A percentile compares a stretch with the other conserved stretches of the same genome.
Evolutionary conservation across 2,797 vertebrate species (phyloP).

Genomic region (Helicolenus hilgendorfi): DNA sequence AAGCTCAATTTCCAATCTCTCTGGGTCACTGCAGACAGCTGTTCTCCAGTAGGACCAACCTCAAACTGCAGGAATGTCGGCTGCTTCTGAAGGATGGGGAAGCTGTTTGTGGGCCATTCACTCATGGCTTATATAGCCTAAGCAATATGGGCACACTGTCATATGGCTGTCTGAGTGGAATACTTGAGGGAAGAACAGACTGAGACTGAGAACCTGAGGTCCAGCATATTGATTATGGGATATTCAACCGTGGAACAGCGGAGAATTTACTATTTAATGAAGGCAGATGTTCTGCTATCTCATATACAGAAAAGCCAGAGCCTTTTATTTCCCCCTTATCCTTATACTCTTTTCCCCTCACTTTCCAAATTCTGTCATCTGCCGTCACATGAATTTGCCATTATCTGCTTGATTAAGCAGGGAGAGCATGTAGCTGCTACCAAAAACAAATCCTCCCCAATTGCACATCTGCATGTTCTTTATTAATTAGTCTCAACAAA

Average conservation of each 20-base stretch:
- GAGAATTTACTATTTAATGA: conserved; percentile 52
- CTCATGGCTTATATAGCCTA: conserved; percentile 53
- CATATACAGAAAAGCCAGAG: background rate
- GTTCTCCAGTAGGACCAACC: conserved; percentile 79
- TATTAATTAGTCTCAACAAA: conserved; percentile 90
- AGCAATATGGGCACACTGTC: conserved; percentile 67
- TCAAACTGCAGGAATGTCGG: conserved; percentile 62
- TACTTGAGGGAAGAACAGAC: conserved; percentile 53
- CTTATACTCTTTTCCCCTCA: conserved; percentile 16
- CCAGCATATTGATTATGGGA: conserved; percentile 66
- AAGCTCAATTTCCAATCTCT: conserved; percentile 85
- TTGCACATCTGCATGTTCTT: conserved; percentile 87
- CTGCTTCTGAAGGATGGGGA: conserved; percentile 54
- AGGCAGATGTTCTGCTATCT: conserved; percentile 66
- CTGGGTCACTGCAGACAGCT: conserved; percentile 87
- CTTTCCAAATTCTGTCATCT: conserved; percentile 50
- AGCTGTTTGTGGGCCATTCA: conserved; percentile 41
- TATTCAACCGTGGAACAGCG: conserved; percentile 17
- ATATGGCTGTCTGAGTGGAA: conserved; percentile 49
- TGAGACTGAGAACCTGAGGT: conserved; percentile 58
- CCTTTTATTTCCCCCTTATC: background rate
- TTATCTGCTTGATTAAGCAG: conserved; percentile 83
- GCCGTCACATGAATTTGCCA: conserved; percentile 66
- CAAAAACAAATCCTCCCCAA: conserved; percentile 79
- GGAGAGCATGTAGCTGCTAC: conserved; percentile 68